phyloP scores from a whole-genome alignment of 1,140 invertebrate species.

The Panonychus citri region DNA sequence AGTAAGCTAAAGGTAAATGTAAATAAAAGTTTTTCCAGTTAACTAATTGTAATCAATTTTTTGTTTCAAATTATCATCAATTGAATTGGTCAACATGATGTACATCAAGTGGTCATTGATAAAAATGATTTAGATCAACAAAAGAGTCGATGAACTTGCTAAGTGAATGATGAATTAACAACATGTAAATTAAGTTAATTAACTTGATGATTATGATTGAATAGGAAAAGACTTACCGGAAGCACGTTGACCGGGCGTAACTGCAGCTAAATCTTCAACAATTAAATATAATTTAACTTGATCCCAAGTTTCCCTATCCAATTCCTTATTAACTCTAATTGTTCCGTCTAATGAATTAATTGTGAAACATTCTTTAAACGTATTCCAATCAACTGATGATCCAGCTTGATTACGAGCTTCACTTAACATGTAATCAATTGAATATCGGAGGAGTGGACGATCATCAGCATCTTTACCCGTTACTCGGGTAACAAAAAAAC shows the following conservation, averaged over 20 bases:
- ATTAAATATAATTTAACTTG: conserved; percentile 43
- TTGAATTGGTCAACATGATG: too few relatives aligned
- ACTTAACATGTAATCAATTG: conserved; percentile 23
- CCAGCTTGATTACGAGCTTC: conserved; percentile 48
- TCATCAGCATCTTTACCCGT: conserved; percentile 53
- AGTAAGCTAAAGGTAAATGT: conserved; percentile 38
- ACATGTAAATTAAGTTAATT: too few relatives aligned
- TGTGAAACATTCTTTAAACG: conserved; percentile 27
- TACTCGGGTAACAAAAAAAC: conserved; percentile 25
- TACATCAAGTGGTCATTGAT: too few relatives aligned
- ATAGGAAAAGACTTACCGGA: conserved; percentile 27
- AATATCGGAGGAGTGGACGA: conserved; percentile 44
- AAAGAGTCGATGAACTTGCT: too few relatives aligned
- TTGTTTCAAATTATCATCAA: too few relatives aligned
- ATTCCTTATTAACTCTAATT: conserved; percentile 42
- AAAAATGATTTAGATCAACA: too few relatives aligned
- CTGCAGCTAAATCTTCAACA: conserved; percentile 60
- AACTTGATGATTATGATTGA: background rate
- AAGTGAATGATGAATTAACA: too few relatives aligned
- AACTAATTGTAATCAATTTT: too few relatives aligned
- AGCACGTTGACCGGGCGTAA: conserved; percentile 43
- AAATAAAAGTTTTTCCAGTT: too few relatives aligned
- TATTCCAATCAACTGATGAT: conserved; percentile 15
- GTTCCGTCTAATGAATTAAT: conserved; percentile 54
- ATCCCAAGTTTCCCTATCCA: conserved; percentile 52